These are phyloP conservation scores for Drosophila kuntzei DNA, from an alignment of 2,888 invertebrate species.

Conservation along the genomic window DNA sequence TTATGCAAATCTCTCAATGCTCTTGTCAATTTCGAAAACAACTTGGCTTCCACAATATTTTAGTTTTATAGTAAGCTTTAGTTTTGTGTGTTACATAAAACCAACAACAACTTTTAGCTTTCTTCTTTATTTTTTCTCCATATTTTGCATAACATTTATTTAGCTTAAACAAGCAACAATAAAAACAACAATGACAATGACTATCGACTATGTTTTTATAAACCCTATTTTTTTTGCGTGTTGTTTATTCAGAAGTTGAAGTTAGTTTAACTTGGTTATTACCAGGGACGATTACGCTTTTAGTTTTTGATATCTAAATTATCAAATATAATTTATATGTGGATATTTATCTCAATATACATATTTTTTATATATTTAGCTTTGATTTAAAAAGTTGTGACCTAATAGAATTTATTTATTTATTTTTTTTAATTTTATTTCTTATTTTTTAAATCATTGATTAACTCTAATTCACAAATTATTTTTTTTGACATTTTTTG, in stretches of 20 bases:
- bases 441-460: no score
- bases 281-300: no score
- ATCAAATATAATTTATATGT: no score
- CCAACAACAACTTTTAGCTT: slow-evolving; percentile 36
- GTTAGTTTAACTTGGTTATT: no score
- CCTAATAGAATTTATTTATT: no score
- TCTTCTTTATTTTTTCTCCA: slow-evolving; percentile 17
- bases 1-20: slow-evolving; percentile 69
- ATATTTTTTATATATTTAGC: no score
- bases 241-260: slow-evolving; percentile 54
- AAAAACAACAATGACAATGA: slow-evolving; percentile 30
- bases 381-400: no score
- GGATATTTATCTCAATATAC: no score
- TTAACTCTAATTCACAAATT: no score
- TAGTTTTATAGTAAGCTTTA: slow-evolving; percentile 33
- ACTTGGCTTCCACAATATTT: slow-evolving; percentile 56
- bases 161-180: slow-evolving; percentile 46
- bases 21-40: slow-evolving; percentile 61
- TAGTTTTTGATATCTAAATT: no score
- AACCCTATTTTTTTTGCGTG: slow-evolving; percentile 21
- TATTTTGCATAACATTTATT: slow-evolving; percentile 63
- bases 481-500: no score
- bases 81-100: slow-evolving; percentile 57
- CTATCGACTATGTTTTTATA: slow-evolving; percentile 21
- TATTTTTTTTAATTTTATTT: no score